Evolutionary conservation across 2,797 vertebrate genomes (phyloP), one percentile per base, ranked within the genome.

Genomic region (Dermochelys coriacea): DNA sequence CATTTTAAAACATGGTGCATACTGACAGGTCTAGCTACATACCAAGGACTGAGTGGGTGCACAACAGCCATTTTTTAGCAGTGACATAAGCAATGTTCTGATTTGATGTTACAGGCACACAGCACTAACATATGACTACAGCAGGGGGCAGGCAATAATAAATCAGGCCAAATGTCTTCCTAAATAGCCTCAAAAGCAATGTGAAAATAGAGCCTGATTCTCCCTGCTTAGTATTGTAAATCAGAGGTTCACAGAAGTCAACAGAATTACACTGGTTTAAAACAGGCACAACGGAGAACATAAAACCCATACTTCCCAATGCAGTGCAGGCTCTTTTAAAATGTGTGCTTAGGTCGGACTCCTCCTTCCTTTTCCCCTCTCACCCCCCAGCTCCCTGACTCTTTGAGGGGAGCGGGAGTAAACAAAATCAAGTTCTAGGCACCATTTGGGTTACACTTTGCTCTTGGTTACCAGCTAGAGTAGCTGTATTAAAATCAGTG

Each of bases 351-450:
- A 41, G 50, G 25, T 8, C 82, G 52, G 41, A 84, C 86, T 57
- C 3, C 1, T 27, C 89, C 4, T 85, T 34, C 18, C 80, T 87
- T 57, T 19, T 6, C 12, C 77, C 2, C 68, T 2, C 1, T 25
- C 64, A 3, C 34, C 12, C 7, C 6, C 1, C 3, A n/a, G 10
- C 14, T 61, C 12, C 18, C 18, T 21, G 5, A 6, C 8, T 14
- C 3, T 12, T 4, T 4, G n/a, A 21, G 34, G n/a, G 3, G 61
- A 86, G 23, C 37, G n/a, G 3, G 61, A 82, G 50, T 41, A 88
- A 29, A 15, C n/a, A 93, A 93, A 89, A 41, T 8, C 14, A 2
- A 89, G 47, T 5, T 78, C 82, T 29, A 80, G 2, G 16, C 15
- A 47, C 88, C 3, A 19, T 54, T 90, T 90, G 59, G 3, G 4